These are phyloP conservation scores for Radopholus similis DNA, from an alignment of 1,140 invertebrate species.

Conservation along the genomic window DNA sequence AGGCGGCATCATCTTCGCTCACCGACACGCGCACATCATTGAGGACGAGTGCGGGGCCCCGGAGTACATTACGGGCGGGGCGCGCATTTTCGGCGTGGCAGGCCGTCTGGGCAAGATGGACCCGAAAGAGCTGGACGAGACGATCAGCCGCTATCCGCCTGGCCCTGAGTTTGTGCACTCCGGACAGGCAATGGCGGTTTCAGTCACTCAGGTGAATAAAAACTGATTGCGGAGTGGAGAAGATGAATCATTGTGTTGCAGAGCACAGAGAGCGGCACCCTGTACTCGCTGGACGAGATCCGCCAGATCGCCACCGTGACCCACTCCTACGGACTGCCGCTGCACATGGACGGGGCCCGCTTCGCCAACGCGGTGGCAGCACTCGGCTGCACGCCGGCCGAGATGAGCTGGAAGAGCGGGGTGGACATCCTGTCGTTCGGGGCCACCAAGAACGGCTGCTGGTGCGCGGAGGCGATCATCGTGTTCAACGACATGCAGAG, in stretches of 20 bases:
- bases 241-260: neutral
- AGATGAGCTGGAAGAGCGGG: constrained; percentile 23
- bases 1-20: constrained; percentile 20
- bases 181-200: constrained; percentile 21
- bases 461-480: constrained; percentile 24
- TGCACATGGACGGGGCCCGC: constrained; percentile 24
- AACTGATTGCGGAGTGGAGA: too few species aligned
- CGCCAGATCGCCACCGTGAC: constrained; percentile 3
- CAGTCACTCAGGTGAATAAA: constrained; percentile 16
- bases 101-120: constrained; percentile 12
- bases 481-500: constrained; percentile 19
- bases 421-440: constrained; percentile 25
- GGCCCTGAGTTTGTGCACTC: constrained; percentile 15
- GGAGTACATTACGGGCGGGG: constrained; percentile 21
- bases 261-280: constrained; percentile 22
- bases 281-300: constrained; percentile 19
- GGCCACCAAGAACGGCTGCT: constrained; percentile 24
- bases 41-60: constrained; percentile 25
- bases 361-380: constrained; percentile 18
- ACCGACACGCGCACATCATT: constrained; percentile 18
- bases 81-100: constrained; percentile 9
- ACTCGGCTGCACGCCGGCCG: constrained; percentile 18
- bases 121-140: constrained; percentile 1
- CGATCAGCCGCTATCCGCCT: constrained; percentile 5
- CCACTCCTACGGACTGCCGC: constrained; percentile 5